phyloP scores from a whole-genome alignment of 2,888 invertebrate genomes.

The Drosophila pseudotakahashii region DNA sequence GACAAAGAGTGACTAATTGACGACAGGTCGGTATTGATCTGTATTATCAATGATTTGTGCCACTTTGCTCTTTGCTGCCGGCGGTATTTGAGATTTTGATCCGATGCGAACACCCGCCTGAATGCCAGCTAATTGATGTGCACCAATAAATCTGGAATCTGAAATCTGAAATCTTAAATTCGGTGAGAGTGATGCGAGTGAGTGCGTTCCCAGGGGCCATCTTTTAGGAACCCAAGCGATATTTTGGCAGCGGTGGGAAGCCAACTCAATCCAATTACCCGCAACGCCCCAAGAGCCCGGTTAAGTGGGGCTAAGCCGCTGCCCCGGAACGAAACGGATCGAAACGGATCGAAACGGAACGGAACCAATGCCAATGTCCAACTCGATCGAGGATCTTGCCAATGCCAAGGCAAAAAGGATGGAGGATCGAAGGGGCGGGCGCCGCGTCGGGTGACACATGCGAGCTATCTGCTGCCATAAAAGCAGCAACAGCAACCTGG shows the following conservation, averaged over 20 bases:
- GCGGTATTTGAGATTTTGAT: slow-evolving; percentile 49
- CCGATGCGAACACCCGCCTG: background rate
- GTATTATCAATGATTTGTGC: slow-evolving; percentile 75
- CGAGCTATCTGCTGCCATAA: slow-evolving; percentile 69
- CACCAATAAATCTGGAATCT: slow-evolving; percentile 66
- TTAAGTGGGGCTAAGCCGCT: slow-evolving; percentile 66
- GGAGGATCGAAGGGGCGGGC: slow-evolving; percentile 27
- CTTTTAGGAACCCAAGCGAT: background rate
- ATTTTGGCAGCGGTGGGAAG: slow-evolving; percentile 39
- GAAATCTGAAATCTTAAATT: slow-evolving; percentile 32
- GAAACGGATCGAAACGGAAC: background rate
- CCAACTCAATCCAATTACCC: slow-evolving; percentile 61
- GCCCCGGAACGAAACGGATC: slow-evolving; percentile 17
- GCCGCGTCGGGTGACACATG: slow-evolving; percentile 67
- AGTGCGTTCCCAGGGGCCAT: slow-evolving; percentile 30
- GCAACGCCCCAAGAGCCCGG: slow-evolving; percentile 42
- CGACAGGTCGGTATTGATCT: slow-evolving; percentile 58
- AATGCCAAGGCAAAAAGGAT: background rate
- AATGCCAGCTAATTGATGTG: slow-evolving; percentile 68
- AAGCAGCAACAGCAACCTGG: slow-evolving; percentile 71
- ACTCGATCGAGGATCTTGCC: slow-evolving; percentile 23
- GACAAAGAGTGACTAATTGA: slow-evolving; percentile 69
- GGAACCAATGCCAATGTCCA: slow-evolving; percentile 23
- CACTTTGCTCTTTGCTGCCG: slow-evolving; percentile 24
- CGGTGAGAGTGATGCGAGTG: slow-evolving; percentile 27